Base-by-base conservation (phyloP, 1,140 invertebrate genomes). In the Epicauta chinensis region DNA sequence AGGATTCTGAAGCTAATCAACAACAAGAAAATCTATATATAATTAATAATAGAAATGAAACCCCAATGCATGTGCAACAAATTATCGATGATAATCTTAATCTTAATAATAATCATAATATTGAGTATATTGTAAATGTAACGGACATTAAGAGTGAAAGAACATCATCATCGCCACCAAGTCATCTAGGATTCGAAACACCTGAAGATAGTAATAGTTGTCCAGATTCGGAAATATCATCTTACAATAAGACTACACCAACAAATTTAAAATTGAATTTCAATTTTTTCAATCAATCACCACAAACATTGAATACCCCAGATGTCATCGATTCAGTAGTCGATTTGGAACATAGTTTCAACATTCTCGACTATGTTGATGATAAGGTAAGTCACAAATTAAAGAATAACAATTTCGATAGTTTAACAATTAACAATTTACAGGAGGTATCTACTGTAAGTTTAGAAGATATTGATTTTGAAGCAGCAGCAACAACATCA, bases 271-370 rank as follows among this genome's bases (percentile, higher is more conserved):
- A 45, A 17, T 35, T 56, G 17, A 48, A 52, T 35, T 15, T 56
- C 29, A 47, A 38, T 36, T 16, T 45, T 13, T 17, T 35, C 14
- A 13, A 10, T 10, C 39, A 13, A 31, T 13, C 15, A 11, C 30
- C 31, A 14, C n/a, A 16, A 16, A 48, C 42, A n/a, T 34, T 66
- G 3, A 61, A 61, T 34, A 67, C 65, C 4, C 65, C 65, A 0
- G 64, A 61, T 46, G 56, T 67, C 14, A 63, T 67, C 16, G 61
- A 64, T 9, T 61, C 60, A 15, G 53, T 62, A 10, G 59, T 64
- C 11, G 57, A 53, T 37, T 23, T 60, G 12, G 62, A 63, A 41
- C 53, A 45, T 10, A 51, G 45, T 6, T 67, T 67, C 40, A 62
- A 67, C 50, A 60, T 67, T 34, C 40, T 67, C 7, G 59, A 62